Conservation (phyloP, 1,140 invertebrate genomes). For the Drosophila cardini region DNA sequence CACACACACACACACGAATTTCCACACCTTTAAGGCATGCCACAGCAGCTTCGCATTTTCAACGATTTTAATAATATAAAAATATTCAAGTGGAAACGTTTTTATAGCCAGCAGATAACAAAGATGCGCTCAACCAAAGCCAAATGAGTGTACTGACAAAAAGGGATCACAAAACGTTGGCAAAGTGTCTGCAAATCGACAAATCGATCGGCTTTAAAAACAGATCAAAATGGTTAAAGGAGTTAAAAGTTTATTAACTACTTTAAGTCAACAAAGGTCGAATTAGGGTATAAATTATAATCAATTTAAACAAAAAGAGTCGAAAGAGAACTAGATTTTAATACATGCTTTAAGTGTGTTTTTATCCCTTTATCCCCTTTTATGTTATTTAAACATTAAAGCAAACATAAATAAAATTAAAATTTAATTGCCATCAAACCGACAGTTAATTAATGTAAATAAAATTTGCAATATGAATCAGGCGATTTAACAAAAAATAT, state of each 20-base stretch:
- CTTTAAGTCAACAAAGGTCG: no score
- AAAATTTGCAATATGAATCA: background rate
- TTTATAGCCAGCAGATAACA: constrained; percentile 46
- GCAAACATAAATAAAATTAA: background rate
- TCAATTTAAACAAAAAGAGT: no score
- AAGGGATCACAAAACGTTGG: constrained; percentile 1
- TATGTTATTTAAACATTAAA: background rate
- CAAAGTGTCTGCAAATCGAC: constrained; percentile 7
- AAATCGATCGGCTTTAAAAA: constrained; percentile 1
- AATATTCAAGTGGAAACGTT: constrained; percentile 54
- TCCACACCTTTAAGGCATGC: constrained; percentile 42
- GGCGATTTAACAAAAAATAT: background rate
- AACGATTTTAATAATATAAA: constrained; percentile 45
- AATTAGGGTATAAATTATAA: no score
- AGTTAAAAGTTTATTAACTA: background rate
- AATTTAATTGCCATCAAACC: background rate
- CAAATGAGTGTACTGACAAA: constrained; percentile 26
- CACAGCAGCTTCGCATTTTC: constrained; percentile 10
- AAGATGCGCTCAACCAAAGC: constrained; percentile 32
- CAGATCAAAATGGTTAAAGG: background rate
- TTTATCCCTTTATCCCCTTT: no score
- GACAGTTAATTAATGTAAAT: constrained; percentile 6
- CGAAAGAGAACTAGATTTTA: no score
- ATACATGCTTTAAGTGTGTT: no score
- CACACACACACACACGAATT: constrained; percentile 21